Base-by-base conservation (phyloP, 2,888 invertebrate species). In the Epirrita christyi region DNA sequence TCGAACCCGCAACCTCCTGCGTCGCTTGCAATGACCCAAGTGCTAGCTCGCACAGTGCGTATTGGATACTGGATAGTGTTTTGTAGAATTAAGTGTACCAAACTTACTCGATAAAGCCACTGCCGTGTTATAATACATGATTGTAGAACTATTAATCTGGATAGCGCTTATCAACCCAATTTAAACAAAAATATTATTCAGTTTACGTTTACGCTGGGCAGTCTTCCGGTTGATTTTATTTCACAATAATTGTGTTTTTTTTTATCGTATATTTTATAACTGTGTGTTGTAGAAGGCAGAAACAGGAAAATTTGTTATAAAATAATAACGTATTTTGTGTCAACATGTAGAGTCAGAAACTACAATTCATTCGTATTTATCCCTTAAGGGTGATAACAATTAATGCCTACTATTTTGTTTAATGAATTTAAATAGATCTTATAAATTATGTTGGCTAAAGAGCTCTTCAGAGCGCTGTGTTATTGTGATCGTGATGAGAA, bases 161-260 rank as follows among this genome's bases (percentile, higher is more conserved):
- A 54, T 51, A 55, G 38, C 10, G 34, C 46, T 61, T 58, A 62
- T 56, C 55, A 47, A 2, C 14, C 21, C 4, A 14, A 38, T n/a
- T 42, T 52, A 52, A 57, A 47, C 44, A 54, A 36, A 32, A 32
- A 37, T 44, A 13, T 10, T 44, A 29, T 45, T 52, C 51, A 55
- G 36, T 54, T 52, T 55, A 34, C 15, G 28, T 45, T 44, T 42
- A 56, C 51, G 29, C n/a, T 34, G 9, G 14, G 41, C 15, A 36
- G n/a, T 6, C 36, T 36, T n/a, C 11, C n/a, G 36, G 6, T 10
- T 7, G 32, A 9, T 2, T 32, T 32, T 36, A 11, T 36, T 11
- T 11, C 36, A 36, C 32, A 34, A 34, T 46, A 46, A 28, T 48
- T 48, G 38, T 38, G 38, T 14, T 14, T 40, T 45, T 43, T 14